These are phyloP conservation scores for Leptestheria dahalacensis DNA, from an alignment of 1,140 invertebrate species.

Conservation along the genomic window DNA sequence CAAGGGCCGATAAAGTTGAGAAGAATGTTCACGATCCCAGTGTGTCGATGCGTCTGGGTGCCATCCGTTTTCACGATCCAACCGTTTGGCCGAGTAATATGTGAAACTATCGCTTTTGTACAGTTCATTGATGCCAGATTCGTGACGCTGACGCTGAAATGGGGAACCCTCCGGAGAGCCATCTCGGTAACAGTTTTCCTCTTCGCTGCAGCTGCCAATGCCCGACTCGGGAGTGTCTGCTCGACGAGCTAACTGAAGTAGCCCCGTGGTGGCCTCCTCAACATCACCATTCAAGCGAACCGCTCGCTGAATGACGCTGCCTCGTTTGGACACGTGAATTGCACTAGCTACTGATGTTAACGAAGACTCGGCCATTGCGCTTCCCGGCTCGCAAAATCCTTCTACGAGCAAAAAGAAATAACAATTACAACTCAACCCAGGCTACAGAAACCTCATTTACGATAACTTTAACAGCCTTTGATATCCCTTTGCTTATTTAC, in stretches of 20 bases:
- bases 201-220: slow-evolving; percentile 17
- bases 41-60: neutral
- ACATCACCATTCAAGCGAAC: slow-evolving; percentile 11
- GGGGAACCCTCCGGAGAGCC: neutral
- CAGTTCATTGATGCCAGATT: neutral
- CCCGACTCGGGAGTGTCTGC: slow-evolving; percentile 17
- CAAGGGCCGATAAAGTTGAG: slow-evolving; percentile 16
- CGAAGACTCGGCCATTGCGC: neutral
- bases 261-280: slow-evolving; percentile 14
- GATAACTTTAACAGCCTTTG: too few species aligned
- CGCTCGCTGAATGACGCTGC: slow-evolving; percentile 1
- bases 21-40: slow-evolving; percentile 1
- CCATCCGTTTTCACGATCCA: neutral
- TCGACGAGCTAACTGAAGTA: slow-evolving; percentile 13
- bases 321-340: neutral
- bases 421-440: neutral
- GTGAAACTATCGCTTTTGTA: neutral
- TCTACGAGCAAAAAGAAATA: neutral
- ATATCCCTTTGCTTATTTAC: too few species aligned
- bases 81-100: neutral
- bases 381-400: neutral
- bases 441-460: too few species aligned
- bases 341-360: neutral
- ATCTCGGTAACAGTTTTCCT: slow-evolving; percentile 7
- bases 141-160: slow-evolving; percentile 1